Evolutionary conservation across 2,888 invertebrate genomes (phyloP).

Genomic region (Folsomia candida): DNA sequence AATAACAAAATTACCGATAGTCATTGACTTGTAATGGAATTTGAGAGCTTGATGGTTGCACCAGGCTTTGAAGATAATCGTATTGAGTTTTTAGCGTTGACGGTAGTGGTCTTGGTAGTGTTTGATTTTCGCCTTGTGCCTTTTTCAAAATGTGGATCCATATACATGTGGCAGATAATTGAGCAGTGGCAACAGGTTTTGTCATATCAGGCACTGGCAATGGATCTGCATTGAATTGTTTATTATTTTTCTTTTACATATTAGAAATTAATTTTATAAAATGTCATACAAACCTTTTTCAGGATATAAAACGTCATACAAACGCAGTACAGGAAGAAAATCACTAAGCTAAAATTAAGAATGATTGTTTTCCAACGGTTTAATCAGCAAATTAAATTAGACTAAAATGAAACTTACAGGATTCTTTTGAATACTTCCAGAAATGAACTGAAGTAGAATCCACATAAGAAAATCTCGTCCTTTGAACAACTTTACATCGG

Average conservation of each 20-base stretch:
- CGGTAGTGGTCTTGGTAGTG: constrained; percentile 73
- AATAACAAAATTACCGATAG: too few species aligned
- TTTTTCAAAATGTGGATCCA: constrained; percentile 95
- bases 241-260: too few species aligned
- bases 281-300: too few species aligned
- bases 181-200: constrained; percentile 79
- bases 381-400: too few species aligned
- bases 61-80: constrained; percentile 61
- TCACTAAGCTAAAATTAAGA: constrained; percentile 70
- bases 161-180: constrained; percentile 92
- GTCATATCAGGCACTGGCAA: constrained; percentile 84
- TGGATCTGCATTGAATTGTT: too few species aligned
- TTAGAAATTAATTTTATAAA: too few species aligned
- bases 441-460: constrained; percentile 94
- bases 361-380: too few species aligned
- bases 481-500: constrained; percentile 76
- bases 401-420: too few species aligned
- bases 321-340: constrained; percentile 82
- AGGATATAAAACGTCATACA: constrained; percentile 88
- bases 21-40: constrained; percentile 74
- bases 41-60: constrained; percentile 39
- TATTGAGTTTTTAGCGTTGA: constrained; percentile 77
- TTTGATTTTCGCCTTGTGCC: constrained; percentile 79
- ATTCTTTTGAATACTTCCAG: constrained; percentile 92
- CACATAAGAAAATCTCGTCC: constrained; percentile 99